Conservation (phyloP, 2,113 vertebrate species). For the Myotis davidii region DNA sequence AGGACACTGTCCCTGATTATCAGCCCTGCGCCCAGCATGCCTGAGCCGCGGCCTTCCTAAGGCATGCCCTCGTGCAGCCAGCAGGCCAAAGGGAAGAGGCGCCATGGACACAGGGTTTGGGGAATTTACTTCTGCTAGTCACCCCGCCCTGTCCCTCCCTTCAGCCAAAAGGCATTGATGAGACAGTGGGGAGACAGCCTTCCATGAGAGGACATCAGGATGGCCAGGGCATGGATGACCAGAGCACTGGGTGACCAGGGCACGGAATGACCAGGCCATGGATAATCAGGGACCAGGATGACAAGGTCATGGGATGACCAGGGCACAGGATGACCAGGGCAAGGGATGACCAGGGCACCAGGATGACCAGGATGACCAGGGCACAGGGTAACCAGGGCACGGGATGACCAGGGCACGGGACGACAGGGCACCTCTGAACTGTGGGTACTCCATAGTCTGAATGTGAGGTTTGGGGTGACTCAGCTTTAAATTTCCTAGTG, state of each 20-base stretch:
- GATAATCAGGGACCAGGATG: too few species aligned
- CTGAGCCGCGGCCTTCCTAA: background rate
- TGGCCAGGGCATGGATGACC: too few species aligned
- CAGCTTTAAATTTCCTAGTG: rapidly evolving
- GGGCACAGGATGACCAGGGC: too few species aligned
- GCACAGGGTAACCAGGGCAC: too few species aligned
- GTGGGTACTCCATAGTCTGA: rapidly evolving
- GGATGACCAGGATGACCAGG: too few species aligned
- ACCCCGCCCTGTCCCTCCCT: background rate
- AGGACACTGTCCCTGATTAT: background rate
- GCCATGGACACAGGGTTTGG: slow-evolving; percentile 50
- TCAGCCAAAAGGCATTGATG: slow-evolving; percentile 38
- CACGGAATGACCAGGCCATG: too few species aligned
- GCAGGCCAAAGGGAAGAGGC: slow-evolving; percentile 11
- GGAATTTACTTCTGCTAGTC: slow-evolving; percentile 52
- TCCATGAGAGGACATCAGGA: background rate
- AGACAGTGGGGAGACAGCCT: background rate
- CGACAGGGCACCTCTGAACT: background rate
- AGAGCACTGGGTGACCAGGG: background rate
- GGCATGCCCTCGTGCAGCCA: background rate
- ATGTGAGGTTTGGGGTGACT: rapidly evolving
- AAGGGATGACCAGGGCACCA: too few species aligned
- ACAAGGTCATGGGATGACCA: too few species aligned
- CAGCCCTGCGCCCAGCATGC: background rate
- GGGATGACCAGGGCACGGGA: too few species aligned